Conservation (phyloP, 2,113 vertebrate species). For the Clarias magur region DNA sequence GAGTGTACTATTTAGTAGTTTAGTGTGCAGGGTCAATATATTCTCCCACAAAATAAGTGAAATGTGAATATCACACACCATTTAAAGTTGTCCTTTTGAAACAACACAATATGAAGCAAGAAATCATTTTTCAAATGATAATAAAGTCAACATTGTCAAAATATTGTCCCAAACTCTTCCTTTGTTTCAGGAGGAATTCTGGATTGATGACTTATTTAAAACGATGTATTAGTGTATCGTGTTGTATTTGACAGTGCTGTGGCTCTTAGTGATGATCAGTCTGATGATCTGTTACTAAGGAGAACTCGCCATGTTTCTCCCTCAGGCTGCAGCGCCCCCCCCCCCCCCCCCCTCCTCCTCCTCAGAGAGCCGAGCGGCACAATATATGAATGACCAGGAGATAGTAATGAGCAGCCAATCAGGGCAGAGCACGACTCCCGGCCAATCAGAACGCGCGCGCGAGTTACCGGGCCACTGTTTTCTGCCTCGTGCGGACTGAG, state of each 20-base stretch:
- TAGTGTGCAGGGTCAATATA: background rate
- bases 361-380: conserved; percentile 54
- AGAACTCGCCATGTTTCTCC: conserved; percentile 44
- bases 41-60: background rate
- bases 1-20: too few species aligned
- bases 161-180: background rate
- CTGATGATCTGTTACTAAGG: background rate
- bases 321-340: conserved; percentile 63
- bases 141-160: background rate
- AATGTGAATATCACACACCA: background rate
- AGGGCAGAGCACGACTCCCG: conserved; percentile 42
- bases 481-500: conserved; percentile 68
- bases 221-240: background rate
- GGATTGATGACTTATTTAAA: background rate
- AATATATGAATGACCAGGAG: conserved; percentile 78
- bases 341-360: conserved; percentile 32
- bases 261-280: background rate
- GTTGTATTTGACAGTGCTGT: too few species aligned
- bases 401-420: conserved; percentile 46
- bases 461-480: conserved; percentile 79
- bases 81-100: background rate
- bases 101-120: background rate
- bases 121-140: background rate
- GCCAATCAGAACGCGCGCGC: conserved; percentile 62
- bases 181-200: background rate